phyloP scores from a whole-genome alignment of 2,113 vertebrate genomes.

The Gymnarchus niloticus region DNA sequence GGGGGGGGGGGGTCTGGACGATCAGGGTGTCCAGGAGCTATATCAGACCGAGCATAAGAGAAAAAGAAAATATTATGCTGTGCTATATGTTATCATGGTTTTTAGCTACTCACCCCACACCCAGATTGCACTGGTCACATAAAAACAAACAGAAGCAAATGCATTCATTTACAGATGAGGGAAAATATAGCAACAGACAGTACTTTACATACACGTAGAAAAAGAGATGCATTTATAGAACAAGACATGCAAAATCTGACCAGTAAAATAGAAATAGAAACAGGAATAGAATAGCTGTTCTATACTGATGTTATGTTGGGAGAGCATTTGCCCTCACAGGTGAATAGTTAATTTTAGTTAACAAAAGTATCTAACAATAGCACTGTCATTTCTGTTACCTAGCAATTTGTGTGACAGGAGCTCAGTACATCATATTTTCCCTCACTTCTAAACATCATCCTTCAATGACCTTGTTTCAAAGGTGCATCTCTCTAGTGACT shows the following conservation, averaged over 20 bases:
- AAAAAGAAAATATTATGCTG: background rate
- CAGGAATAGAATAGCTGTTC: background rate
- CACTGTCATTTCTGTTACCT: too few species aligned
- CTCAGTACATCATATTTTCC: too few species aligned
- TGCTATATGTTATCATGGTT: too few species aligned
- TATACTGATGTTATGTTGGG: background rate
- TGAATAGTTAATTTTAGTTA: constrained; percentile 1
- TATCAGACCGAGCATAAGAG: background rate
- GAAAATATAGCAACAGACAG: background rate
- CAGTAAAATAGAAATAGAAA: background rate
- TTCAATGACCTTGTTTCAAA: background rate
- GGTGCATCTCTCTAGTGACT: background rate
- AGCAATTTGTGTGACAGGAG: too few species aligned
- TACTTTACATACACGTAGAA: background rate
- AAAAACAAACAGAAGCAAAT: background rate
- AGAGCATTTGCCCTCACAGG: background rate
- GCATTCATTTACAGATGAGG: background rate
- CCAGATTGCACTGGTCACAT: background rate
- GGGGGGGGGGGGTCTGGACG: background rate
- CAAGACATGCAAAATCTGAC: background rate
- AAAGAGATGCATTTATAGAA: background rate
- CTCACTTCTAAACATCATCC: background rate
- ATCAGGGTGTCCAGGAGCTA: background rate
- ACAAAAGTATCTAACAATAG: too few species aligned
- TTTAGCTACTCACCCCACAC: too few species aligned